Evolutionary conservation across 53 echinoderm and acorn worm genomes (phyloP).

Genomic region (Astropecten irregularis): DNA sequence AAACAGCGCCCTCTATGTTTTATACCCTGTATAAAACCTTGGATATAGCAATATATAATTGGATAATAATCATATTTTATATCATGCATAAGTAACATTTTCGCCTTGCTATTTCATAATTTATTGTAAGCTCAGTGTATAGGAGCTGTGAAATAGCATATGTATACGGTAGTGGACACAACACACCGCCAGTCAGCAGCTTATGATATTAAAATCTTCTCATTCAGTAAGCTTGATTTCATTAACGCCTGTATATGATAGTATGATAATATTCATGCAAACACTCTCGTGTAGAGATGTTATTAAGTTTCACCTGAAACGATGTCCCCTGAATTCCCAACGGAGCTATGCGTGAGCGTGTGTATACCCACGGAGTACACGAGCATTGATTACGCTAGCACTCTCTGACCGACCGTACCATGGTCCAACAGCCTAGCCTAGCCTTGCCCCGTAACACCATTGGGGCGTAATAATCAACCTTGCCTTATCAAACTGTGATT

Average conservation of each 20-base stretch:
- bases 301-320: conserved; percentile 23
- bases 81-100: not conserved
- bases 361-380: no score
- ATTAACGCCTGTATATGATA: conserved; percentile 27
- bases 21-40: no score
- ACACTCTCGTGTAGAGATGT: conserved; percentile 15
- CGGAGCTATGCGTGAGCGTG: no score
- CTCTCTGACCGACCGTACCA: no score
- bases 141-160: conserved; percentile 15
- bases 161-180: not conserved
- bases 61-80: no score
- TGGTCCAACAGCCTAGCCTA: no score
- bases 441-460: no score
- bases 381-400: no score
- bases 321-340: not conserved
- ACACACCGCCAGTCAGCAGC: conserved; percentile 15
- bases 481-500: no score
- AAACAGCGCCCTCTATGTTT: no score
- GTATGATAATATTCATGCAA: conserved; percentile 46
- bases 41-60: no score
- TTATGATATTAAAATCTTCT: conserved; percentile 21
- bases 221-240: conserved; percentile 33
- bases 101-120: not conserved
- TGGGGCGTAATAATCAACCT: no score
- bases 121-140: not conserved